These are phyloP conservation scores for Frankliniella intonsa DNA, from an alignment of 2,888 invertebrate species.

Conservation along the genomic window DNA sequence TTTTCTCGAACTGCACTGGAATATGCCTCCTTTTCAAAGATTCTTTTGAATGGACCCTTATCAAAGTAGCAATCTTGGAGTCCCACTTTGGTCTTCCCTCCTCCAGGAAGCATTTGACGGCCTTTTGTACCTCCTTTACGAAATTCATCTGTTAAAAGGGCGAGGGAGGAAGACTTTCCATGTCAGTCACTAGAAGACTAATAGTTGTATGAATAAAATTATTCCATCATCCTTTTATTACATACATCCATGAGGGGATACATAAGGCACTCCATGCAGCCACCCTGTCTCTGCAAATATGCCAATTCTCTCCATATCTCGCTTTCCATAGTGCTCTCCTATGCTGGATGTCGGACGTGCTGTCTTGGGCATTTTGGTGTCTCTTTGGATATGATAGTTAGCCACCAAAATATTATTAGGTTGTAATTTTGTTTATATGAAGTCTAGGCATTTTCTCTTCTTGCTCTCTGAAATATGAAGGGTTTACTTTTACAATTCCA, in stretches of 20 bases:
- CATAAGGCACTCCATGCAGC: constrained; percentile 43
- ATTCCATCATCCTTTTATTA: neutral
- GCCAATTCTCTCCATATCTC: constrained; percentile 48
- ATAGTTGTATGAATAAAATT: too few species aligned
- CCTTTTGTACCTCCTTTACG: constrained; percentile 40
- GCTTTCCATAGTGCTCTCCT: constrained; percentile 42
- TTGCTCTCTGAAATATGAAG: too few species aligned
- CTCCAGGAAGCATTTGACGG: constrained; percentile 43
- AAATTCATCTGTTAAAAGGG: constrained; percentile 31
- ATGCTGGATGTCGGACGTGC: neutral
- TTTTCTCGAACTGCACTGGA: constrained; percentile 35
- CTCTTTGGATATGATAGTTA: neutral
- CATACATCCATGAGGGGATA: constrained; percentile 39
- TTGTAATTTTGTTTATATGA: too few species aligned
- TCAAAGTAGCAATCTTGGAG: constrained; percentile 50
- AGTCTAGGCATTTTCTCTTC: too few species aligned
- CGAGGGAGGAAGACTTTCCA: neutral
- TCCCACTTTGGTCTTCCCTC: constrained; percentile 46
- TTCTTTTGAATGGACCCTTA: constrained; percentile 45
- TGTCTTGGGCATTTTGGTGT: neutral
- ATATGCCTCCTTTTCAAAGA: constrained; percentile 48
- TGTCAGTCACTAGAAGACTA: neutral
- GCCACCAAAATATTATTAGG: too few species aligned
- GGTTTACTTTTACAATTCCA: too few species aligned
- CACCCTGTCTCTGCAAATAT: constrained; percentile 49